Base-by-base conservation (phyloP, 2,888 invertebrate species). In the Beris chalybata region DNA sequence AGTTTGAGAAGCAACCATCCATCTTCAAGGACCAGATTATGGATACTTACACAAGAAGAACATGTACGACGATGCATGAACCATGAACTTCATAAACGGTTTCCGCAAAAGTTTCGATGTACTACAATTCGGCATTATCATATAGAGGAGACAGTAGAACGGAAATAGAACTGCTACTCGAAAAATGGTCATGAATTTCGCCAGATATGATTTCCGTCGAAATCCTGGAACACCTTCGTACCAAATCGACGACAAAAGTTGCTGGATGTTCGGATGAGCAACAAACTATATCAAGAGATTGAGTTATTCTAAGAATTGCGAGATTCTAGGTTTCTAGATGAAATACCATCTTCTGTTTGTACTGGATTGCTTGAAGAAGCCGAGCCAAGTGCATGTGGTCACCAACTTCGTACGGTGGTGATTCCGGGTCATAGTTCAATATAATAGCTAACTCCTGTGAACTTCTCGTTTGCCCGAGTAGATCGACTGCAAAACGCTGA, bases 61-160 rank as follows among this genome's bases (percentile, higher is more conserved):
- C 71, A 96, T 82, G 78, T 97, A 97, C 12, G 96, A 95, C 0
- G 95, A 91, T 6, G 95, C 95, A 76, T 97, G 96, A 64, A 94
- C 91, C 75, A 97, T 86, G 79, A 97, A 97, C 82, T 97, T 97
- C 90, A 97, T 94, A 78, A 97, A 97, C 0, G 97, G 97, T 78
- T 94, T 93, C 72, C 93, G 86, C 87, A 96, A 90, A 32, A 96
- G 85, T 73, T 87, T 88, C 0, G 95, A 95, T 6, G 88, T 87
- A 4, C 83, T 82, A 57, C 92, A 91, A 75, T 90, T 89, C 0
- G 97, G 97, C 0, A 91, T 89, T 11, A 94, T 75, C 85, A 95
- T 90, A 77, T 97, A 97, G 54, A 93, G 80, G 1, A 88, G 77
- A 74, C 95, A 94, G 79, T 96, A 92, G 71, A 94, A 82, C 0